Evolutionary conservation across 2,888 invertebrate genomes (phyloP).

Genomic region (Stramonita haemastoma): DNA sequence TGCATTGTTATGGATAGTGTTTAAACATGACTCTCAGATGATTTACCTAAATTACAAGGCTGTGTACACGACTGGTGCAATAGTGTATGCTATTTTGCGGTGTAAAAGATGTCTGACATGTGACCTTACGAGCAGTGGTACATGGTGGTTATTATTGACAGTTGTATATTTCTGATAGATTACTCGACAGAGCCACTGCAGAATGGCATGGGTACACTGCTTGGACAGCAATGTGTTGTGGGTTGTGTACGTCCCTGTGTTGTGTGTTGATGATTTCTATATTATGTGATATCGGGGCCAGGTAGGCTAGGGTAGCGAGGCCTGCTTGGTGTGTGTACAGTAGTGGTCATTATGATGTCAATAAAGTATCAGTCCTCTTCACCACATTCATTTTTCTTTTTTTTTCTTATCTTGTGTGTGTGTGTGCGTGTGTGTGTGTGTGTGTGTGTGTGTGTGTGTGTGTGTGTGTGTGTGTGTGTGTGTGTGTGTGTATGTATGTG

Average conservation of each 20-base stretch:
- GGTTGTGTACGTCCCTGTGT: background rate
- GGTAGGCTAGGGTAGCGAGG: background rate
- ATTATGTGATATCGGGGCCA: background rate
- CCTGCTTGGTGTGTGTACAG: background rate
- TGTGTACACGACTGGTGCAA: too few relatives aligned
- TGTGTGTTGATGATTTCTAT: background rate
- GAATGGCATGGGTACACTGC: too few relatives aligned
- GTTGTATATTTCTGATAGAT: too few relatives aligned
- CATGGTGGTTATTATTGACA: too few relatives aligned
- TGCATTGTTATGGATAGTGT: too few relatives aligned
- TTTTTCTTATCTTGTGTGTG: background rate
- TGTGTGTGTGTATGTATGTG: background rate
- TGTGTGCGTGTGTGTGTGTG: background rate
- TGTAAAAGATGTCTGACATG: too few relatives aligned
- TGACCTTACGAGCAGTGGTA: too few relatives aligned
- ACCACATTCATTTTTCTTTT: background rate
- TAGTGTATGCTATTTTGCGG: too few relatives aligned
- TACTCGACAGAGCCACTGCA: too few relatives aligned
- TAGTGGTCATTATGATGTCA: background rate
- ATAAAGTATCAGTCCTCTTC: background rate
- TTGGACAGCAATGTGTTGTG: too few relatives aligned
- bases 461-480: background rate
- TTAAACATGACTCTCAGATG: too few relatives aligned
- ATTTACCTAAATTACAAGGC: too few relatives aligned
- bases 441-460: slow-evolving; percentile 4